phyloP scores from a whole-genome alignment of 2,888 invertebrate genomes.

The Eulithis testata region DNA sequence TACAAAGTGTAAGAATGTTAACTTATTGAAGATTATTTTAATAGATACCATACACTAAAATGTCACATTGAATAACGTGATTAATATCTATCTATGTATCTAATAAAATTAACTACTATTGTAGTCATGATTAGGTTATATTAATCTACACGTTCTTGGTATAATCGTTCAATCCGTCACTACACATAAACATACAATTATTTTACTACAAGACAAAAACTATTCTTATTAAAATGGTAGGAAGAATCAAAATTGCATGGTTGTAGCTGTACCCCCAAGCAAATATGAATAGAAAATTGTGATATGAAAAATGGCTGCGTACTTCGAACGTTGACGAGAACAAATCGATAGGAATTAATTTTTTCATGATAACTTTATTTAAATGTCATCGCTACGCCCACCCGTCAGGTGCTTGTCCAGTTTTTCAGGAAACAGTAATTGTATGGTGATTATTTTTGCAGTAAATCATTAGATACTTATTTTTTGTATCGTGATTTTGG shows the following conservation, averaged over 20 bases:
- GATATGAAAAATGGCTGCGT: conserved; percentile 31
- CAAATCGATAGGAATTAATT: conserved; percentile 37
- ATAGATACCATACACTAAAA: conserved; percentile 10
- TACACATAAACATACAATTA: background rate
- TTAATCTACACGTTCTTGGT: conserved; percentile 16
- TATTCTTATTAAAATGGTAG: background rate
- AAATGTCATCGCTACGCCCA: conserved; percentile 28
- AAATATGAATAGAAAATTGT: conserved; percentile 24
- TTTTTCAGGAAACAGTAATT: conserved; percentile 10
- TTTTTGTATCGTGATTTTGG: too few species aligned
- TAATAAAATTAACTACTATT: conserved; percentile 13
- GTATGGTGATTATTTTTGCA: conserved; percentile 1
- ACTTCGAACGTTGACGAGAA: conserved; percentile 34
- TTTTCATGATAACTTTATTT: conserved; percentile 33
- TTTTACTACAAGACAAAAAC: background rate
- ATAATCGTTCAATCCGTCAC: conserved; percentile 1
- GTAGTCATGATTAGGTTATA: conserved; percentile 18
- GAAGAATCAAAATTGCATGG: conserved; percentile 2
- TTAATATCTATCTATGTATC: conserved; percentile 5
- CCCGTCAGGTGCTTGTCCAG: conserved; percentile 27
- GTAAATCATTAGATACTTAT: background rate
- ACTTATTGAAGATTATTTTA: conserved; percentile 11
- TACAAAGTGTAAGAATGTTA: background rate
- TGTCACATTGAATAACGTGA: conserved; percentile 11
- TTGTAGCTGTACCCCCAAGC: conserved; percentile 5